These are phyloP conservation scores for Protobothrops flavoviridis DNA, from an alignment of 2,113 vertebrate species.

Conservation along the genomic window DNA sequence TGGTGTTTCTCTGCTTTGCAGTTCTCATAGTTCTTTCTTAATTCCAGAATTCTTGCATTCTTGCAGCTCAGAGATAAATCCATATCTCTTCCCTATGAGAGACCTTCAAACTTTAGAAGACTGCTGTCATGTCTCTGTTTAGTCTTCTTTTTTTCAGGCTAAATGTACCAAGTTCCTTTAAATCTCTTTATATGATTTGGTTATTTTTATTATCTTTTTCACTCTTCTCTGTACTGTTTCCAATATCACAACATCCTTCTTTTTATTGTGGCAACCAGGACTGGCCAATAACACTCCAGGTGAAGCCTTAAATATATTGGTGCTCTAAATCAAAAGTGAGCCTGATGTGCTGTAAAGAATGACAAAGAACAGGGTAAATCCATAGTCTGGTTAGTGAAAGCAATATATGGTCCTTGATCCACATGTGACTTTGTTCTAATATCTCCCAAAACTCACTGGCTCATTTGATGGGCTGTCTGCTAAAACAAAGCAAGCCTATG, in stretches of 20 bases:
- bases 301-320: not conserved
- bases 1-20: not conserved
- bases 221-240: not conserved
- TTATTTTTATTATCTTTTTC: not conserved
- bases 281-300: not conserved
- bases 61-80: not conserved
- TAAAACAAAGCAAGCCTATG: no score
- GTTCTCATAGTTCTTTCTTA: not conserved
- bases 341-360: not conserved
- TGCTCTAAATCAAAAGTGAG: not conserved
- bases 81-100: not conserved
- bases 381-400: not conserved
- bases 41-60: not conserved
- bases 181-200: not conserved
- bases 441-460: not conserved
- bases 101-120: not conserved
- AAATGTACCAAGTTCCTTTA: not conserved
- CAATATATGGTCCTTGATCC: not conserved
- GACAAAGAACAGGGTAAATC: not conserved
- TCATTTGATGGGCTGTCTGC: not conserved
- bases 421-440: not conserved
- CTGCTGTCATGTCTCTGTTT: not conserved
- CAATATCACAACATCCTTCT: not conserved
- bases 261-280: not conserved
- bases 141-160: not conserved